phyloP scores from a whole-genome alignment of 2,888 invertebrate genomes.

The Gortyna flavago region DNA sequence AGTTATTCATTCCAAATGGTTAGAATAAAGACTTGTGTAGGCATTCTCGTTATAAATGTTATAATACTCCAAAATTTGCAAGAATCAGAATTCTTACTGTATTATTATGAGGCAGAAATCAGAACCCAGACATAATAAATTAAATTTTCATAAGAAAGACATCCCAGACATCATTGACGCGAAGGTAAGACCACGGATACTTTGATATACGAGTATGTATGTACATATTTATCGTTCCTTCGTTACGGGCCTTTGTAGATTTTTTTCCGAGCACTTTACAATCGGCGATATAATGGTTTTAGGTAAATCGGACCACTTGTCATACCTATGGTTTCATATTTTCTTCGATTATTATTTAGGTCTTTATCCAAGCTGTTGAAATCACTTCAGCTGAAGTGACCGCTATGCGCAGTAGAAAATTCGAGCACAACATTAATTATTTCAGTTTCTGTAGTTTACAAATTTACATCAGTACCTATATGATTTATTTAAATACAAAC shows the following conservation, averaged over 20 bases:
- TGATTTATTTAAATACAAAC: too few relatives aligned
- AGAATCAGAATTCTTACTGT: constrained; percentile 23
- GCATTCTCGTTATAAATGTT: neutral
- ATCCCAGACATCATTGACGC: constrained; percentile 41
- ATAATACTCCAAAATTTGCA: neutral
- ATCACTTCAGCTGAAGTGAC: too few relatives aligned
- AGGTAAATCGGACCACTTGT: constrained; percentile 5
- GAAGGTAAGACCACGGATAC: constrained; percentile 23
- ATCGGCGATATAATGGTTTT: constrained; percentile 3
- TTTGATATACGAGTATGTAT: constrained; percentile 40
- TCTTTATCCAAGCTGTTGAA: too few relatives aligned
- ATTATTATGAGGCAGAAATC: constrained; percentile 13
- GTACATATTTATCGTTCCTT: constrained; percentile 55
- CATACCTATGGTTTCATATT: neutral
- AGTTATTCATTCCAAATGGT: neutral
- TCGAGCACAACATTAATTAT: too few relatives aligned
- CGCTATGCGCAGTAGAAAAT: too few relatives aligned
- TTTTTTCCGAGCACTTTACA: constrained; percentile 43
- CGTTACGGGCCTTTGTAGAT: constrained; percentile 45
- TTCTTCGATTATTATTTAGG: too few relatives aligned
- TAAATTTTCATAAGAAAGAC: constrained; percentile 39
- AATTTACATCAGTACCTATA: too few relatives aligned
- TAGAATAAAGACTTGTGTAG: neutral
- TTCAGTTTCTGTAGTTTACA: too few relatives aligned
- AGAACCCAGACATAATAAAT: constrained; percentile 32